phyloP scores from a whole-genome alignment of 2,797 vertebrate genomes.

The Acestrorhynchus altus region DNA sequence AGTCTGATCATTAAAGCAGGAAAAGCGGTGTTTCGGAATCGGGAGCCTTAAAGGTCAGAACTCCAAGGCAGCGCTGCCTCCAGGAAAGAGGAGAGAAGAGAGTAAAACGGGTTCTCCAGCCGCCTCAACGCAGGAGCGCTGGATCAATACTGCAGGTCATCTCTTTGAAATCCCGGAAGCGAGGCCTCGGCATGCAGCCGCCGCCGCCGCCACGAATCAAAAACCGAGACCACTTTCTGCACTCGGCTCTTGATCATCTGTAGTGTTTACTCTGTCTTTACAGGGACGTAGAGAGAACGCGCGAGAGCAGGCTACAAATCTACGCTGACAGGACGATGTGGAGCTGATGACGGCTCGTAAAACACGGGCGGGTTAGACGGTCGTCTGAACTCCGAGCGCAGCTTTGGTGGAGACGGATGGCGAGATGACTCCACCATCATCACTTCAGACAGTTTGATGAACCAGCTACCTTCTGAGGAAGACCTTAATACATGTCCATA shows the following conservation, averaged over 20 bases:
- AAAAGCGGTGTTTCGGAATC: too few species aligned
- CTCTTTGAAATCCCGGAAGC: background rate
- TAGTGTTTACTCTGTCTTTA: background rate
- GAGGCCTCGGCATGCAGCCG: background rate
- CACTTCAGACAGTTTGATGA: background rate
- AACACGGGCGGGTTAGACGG: background rate
- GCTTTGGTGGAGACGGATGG: background rate
- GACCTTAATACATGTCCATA: too few species aligned
- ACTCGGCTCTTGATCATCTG: background rate
- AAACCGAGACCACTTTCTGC: background rate
- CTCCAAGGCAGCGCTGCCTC: background rate
- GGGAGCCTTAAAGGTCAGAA: slow-evolving; percentile 17
- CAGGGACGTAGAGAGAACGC: background rate
- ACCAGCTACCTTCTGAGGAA: too few species aligned
- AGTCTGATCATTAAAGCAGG: too few species aligned
- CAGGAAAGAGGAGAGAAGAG: background rate
- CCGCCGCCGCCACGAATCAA: background rate
- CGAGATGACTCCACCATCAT: background rate
- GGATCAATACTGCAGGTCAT: slow-evolving; percentile 19
- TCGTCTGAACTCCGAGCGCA: background rate
- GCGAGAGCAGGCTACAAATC: background rate
- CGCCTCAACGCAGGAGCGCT: background rate
- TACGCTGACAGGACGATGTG: background rate
- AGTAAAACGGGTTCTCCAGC: slow-evolving; percentile 3
- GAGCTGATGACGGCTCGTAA: background rate